A percentile compares a stretch with the other conserved stretches of the same genome.
Evolutionary conservation across 2,888 invertebrate species (phyloP).

Genomic region (Zygaena filipendulae): DNA sequence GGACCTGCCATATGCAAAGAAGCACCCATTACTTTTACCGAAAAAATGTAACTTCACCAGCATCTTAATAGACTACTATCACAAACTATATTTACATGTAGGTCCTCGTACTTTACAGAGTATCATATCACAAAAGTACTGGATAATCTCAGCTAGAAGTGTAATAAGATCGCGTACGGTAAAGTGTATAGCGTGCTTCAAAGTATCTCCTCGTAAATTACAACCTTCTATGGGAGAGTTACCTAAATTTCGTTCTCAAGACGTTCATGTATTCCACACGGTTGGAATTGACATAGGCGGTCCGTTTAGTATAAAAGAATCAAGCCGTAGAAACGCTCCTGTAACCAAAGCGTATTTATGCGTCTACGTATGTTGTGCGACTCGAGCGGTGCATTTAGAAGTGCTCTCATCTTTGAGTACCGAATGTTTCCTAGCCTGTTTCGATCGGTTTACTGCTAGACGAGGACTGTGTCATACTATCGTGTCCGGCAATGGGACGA

Average conservation of each 20-base stretch:
- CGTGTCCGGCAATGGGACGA: constrained; percentile 7
- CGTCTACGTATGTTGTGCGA: constrained; percentile 18
- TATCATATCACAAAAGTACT: constrained; percentile 9
- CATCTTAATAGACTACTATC: constrained; percentile 12
- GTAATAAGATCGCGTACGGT: constrained; percentile 4
- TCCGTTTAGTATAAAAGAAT: constrained; percentile 10
- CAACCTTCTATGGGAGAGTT: constrained; percentile 11
- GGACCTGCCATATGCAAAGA: not conserved
- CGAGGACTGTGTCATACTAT: constrained; percentile 10
- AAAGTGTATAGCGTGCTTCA: constrained; percentile 9
- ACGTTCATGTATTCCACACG: constrained; percentile 5
- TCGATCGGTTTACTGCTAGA: constrained; percentile 11
- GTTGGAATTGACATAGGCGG: constrained; percentile 11
- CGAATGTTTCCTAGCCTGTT: constrained; percentile 11
- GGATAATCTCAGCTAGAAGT: constrained; percentile 9
- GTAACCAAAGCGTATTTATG: constrained; percentile 19
- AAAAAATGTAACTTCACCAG: too few species aligned
- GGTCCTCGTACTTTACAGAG: constrained; percentile 11
- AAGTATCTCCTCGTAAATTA: constrained; percentile 1
- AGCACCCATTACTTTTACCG: constrained; percentile 1
- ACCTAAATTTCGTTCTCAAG: constrained; percentile 3
- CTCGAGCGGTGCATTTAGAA: constrained; percentile 18
- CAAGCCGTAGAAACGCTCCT: constrained; percentile 12
- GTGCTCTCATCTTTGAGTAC: constrained; percentile 4
- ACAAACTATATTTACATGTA: constrained; percentile 9